A percentile compares a stretch with the other conserved stretches of the same genome.
Conservation (phyloP, 2,888 invertebrate genomes). For the Cantharis rustica region DNA sequence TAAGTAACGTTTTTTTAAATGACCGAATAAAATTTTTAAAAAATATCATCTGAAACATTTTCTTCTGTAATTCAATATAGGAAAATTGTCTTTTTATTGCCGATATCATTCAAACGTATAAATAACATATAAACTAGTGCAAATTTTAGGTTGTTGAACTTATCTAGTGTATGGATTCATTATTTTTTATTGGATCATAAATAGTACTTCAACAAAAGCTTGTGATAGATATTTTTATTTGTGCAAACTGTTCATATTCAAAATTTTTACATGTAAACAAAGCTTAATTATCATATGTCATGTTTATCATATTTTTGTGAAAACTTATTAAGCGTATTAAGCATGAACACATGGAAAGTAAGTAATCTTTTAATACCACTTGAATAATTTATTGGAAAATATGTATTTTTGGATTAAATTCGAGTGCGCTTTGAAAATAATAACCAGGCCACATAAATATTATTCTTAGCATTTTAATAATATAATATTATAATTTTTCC, state of each 20-base stretch:
- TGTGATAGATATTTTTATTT: neutral
- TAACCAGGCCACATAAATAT: neutral
- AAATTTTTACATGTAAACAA: neutral
- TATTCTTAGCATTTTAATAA: neutral
- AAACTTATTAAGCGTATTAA: neutral
- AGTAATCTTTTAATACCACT: neutral
- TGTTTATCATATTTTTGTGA: neutral
- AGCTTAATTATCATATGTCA: neutral
- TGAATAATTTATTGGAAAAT: neutral
- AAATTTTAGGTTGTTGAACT: conserved; percentile 4
- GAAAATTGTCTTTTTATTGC: neutral
- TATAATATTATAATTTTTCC: neutral
- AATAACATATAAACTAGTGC: neutral
- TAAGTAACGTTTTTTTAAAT: neutral
- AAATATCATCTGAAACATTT: neutral
- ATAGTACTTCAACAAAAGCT: neutral
- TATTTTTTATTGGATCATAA: conserved; percentile 1
- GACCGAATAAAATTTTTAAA: neutral
- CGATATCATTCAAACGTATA: neutral
- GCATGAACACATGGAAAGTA: neutral
- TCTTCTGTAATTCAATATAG: neutral
- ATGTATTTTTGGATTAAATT: neutral
- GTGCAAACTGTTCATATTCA: neutral
- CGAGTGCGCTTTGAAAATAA: neutral
- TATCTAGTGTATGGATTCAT: neutral